Conservation (phyloP, 2,113 vertebrate species). For the Myrmecobius fasciatus region DNA sequence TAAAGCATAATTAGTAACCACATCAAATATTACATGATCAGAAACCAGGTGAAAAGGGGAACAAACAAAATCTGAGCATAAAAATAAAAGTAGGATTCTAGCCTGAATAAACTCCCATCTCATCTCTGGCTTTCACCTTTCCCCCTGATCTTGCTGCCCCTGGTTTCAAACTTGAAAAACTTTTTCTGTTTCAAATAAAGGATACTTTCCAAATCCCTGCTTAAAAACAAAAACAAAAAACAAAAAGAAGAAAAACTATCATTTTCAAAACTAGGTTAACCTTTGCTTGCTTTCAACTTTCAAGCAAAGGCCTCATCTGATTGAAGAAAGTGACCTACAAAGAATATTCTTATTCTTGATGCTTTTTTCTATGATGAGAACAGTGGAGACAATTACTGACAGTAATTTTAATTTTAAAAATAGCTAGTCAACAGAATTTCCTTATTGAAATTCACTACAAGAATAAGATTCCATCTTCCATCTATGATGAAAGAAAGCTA, state of each 20-base stretch:
- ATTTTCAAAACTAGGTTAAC: conserved; percentile 2
- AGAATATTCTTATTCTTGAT: not conserved
- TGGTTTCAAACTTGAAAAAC: not conserved
- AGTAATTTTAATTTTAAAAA: not conserved
- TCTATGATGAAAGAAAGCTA: accelerated
- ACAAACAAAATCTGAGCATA: not conserved
- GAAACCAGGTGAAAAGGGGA: not conserved
- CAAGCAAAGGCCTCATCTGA: not conserved
- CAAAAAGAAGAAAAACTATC: not conserved
- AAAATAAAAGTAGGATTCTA: not conserved
- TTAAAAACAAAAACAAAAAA: not conserved
- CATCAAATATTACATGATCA: too few species aligned
- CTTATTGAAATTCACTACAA: not conserved
- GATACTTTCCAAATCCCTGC: not conserved
- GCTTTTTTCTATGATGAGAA: not conserved
- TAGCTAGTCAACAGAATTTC: not conserved
- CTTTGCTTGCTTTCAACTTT: not conserved
- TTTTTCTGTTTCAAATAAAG: not conserved
- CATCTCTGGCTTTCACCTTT: not conserved
- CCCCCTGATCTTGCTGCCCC: not conserved
- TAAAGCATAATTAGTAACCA: not conserved
- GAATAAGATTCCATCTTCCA: not conserved
- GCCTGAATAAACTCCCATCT: not conserved
- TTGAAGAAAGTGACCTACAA: not conserved
- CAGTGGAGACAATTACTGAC: not conserved